Evolutionary conservation across 2,797 vertebrate species (phyloP).

Genomic region (Acanthornis magna): DNA sequence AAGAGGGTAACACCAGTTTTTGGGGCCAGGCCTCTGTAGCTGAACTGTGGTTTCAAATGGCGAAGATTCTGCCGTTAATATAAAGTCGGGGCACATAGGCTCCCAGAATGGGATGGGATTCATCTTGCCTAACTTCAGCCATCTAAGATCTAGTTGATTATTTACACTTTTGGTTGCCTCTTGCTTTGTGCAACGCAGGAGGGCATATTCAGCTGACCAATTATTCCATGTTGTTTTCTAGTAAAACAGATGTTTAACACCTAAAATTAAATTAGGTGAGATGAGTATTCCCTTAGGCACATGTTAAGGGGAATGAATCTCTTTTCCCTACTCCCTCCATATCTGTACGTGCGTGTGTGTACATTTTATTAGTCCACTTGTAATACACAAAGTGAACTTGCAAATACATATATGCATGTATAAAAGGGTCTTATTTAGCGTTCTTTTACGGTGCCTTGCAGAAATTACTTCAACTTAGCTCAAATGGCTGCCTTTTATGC

Average conservation of each 20-base stretch:
- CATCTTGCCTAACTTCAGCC: not conserved
- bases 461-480: not conserved
- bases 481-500: not conserved
- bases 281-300: not conserved
- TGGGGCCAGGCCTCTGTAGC: not conserved
- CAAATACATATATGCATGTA: not conserved
- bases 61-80: not conserved
- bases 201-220: not conserved
- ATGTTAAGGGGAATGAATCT: not conserved
- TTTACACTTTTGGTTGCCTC: not conserved
- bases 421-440: not conserved
- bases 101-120: not conserved
- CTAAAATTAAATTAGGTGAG: not conserved
- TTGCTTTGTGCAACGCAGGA: not conserved
- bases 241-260: not conserved
- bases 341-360: not conserved
- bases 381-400: not conserved
- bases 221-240: not conserved
- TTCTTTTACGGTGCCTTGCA: not conserved
- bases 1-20: not conserved
- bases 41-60: not conserved
- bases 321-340: not conserved
- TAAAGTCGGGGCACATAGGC: not conserved
- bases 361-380: not conserved
- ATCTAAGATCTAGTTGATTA: not conserved